Evolutionary conservation across 2,113 vertebrate genomes (phyloP), one percentile per base, ranked within the genome.

Genomic region (Ptilonorhynchus violaceus): DNA sequence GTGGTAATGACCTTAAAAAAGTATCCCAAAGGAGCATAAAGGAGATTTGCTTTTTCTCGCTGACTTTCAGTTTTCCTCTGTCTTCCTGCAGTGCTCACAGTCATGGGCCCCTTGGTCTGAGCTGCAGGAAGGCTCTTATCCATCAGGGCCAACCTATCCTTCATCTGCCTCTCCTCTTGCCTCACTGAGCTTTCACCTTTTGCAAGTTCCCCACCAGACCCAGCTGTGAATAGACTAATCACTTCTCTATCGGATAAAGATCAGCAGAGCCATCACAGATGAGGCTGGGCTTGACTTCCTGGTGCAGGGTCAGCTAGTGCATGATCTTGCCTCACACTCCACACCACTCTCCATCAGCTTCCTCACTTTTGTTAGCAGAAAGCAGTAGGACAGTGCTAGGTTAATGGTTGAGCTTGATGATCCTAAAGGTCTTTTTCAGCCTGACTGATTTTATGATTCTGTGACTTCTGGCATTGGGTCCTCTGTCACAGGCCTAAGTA

Each of bases 171-270:
- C 55, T 92, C 30, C n/a, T 67, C 83, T 64, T 44, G 1, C 20
- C 53, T 93, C 76, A 37, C 44, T 90, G 62, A 93, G 59, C 18
- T 91, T 88, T 90, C 58, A 86, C 35, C 76, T 77, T 81, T 89
- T 77, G 35, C 72, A 81, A 47, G 52, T 70, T 81, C 42, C 37
- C 52, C 35, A 70, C 50, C 68, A 91, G 73, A 74, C 64, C 56
- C 58, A 77, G 16, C 47, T 86, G 68, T 84, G 52, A 85, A 91
- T 19, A 84, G 86, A 89, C 77, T 81, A 27, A 84, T 87, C 22
- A 6, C 19, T 18, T 89, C 83, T 95, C 50, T 66, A 83, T 78
- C 55, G 90, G 91, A 89, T 89, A 81, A 89, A 89, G 89, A 92
- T 93, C 93, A 85, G 84, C 76, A 87, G 55, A 96, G 30, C 64